Percentiles rank a stretch among this genome's conserved stretches.
Conservation (phyloP, 2,113 vertebrate genomes). For the Riparia riparia region DNA sequence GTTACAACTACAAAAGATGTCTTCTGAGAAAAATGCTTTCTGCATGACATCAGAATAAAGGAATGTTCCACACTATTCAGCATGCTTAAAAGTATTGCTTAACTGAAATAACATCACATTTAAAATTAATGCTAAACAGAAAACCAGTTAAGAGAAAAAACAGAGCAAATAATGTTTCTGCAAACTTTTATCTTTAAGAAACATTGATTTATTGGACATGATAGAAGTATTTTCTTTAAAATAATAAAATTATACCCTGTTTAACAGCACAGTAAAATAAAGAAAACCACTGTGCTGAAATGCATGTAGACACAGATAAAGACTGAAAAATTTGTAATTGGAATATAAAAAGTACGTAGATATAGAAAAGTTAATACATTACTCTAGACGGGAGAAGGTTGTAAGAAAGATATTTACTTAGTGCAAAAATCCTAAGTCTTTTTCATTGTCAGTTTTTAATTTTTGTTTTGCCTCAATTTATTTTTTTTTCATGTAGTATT, state of each 20-base stretch:
- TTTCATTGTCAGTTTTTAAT: background rate
- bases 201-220: slow-evolving; percentile 15
- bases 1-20: slow-evolving; percentile 84
- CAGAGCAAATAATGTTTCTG: slow-evolving; percentile 19
- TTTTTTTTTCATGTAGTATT: background rate
- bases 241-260: background rate
- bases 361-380: background rate
- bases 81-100: slow-evolving; percentile 73
- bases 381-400: background rate
- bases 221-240: background rate
- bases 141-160: slow-evolving; percentile 27
- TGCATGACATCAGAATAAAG: slow-evolving; percentile 81
- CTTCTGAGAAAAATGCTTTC: slow-evolving; percentile 81
- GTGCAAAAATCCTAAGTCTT: background rate
- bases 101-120: slow-evolving; percentile 77
- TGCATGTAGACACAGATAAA: background rate
- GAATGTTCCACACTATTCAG: slow-evolving; percentile 77
- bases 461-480: background rate
- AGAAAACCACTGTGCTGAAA: background rate
- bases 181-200: slow-evolving; percentile 35
- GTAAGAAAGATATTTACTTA: background rate
- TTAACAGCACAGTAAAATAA: background rate
- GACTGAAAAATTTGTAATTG: background rate
- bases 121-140: slow-evolving; percentile 66
- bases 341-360: background rate